Evolutionary conservation across 2,113 vertebrate species (phyloP).

Genomic region (Leucosticte australis): DNA sequence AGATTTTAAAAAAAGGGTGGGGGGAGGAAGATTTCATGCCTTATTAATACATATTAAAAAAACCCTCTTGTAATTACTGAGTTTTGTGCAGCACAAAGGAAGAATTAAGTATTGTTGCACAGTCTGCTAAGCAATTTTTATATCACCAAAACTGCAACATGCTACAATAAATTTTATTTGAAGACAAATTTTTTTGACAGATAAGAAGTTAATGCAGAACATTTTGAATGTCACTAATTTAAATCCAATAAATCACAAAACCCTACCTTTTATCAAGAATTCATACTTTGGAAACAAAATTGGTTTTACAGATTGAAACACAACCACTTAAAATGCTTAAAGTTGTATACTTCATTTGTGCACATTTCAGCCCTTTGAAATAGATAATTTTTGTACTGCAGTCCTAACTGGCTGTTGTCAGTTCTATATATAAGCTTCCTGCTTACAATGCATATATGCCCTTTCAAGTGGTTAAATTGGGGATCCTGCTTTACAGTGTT

Average conservation of each 20-base stretch:
- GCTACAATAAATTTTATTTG: neutral
- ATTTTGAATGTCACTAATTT: neutral
- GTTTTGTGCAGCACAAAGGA: neutral
- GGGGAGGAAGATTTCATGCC: neutral
- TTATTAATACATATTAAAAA: neutral
- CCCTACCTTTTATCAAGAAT: neutral
- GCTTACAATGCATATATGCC: neutral
- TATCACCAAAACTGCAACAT: neutral
- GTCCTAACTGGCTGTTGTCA: neutral
- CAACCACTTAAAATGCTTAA: neutral
- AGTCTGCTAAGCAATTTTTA: neutral
- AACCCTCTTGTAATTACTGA: neutral
- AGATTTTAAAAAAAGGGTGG: neutral
- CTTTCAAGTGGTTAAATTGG: neutral
- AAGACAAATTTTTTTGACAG: neutral
- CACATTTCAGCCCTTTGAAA: neutral
- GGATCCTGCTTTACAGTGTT: neutral
- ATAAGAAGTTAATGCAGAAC: neutral
- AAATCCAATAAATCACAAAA: neutral
- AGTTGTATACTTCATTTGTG: neutral
- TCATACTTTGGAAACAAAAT: neutral
- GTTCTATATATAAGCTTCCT: neutral
- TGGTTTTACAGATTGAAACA: neutral
- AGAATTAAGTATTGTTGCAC: neutral
- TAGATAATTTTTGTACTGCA: neutral